These are phyloP conservation scores for Drosophila prosaltans DNA, from an alignment of 1,140 invertebrate genomes.

Conservation along the genomic window DNA sequence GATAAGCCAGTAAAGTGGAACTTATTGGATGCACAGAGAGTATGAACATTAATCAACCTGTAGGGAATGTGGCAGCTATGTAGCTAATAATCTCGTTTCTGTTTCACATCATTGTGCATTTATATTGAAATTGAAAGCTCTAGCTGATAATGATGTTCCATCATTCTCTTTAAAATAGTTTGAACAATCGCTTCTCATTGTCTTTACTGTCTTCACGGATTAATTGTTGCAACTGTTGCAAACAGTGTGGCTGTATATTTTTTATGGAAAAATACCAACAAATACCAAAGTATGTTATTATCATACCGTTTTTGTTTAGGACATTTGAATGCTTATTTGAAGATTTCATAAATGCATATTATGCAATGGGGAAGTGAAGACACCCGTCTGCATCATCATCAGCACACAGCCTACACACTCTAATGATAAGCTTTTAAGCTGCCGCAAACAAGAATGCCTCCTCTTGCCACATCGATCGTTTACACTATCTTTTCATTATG, in stretches of 20 bases:
- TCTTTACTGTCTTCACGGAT: no score
- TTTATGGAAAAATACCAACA: no score
- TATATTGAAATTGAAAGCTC: slow-evolving; percentile 4
- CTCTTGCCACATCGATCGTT: slow-evolving; percentile 10
- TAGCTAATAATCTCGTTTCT: slow-evolving; percentile 10
- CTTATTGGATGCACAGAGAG: slow-evolving; percentile 9
- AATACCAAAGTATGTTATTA: no score
- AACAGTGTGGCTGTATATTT: no score
- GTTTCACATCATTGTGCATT: slow-evolving; percentile 8
- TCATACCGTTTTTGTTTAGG: not conserved
- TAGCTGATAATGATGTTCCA: not conserved
- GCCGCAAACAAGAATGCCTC: slow-evolving; percentile 18
- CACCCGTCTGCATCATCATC: slow-evolving; percentile 18
- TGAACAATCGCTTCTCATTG: not conserved
- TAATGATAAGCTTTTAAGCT: slow-evolving; percentile 56
- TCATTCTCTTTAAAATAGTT: not conserved
- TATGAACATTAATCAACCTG: slow-evolving; percentile 11
- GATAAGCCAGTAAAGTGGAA: slow-evolving; percentile 23
- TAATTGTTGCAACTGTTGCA: no score
- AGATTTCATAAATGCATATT: slow-evolving; percentile 23
- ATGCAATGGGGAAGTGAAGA: slow-evolving; percentile 36
- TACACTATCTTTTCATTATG: slow-evolving; percentile 5
- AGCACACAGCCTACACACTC: slow-evolving; percentile 14
- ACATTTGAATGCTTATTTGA: not conserved
- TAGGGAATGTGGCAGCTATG: slow-evolving; percentile 7